Conservation (phyloP, 2,113 vertebrate genomes). For the Eudyptes chrysolophus region DNA sequence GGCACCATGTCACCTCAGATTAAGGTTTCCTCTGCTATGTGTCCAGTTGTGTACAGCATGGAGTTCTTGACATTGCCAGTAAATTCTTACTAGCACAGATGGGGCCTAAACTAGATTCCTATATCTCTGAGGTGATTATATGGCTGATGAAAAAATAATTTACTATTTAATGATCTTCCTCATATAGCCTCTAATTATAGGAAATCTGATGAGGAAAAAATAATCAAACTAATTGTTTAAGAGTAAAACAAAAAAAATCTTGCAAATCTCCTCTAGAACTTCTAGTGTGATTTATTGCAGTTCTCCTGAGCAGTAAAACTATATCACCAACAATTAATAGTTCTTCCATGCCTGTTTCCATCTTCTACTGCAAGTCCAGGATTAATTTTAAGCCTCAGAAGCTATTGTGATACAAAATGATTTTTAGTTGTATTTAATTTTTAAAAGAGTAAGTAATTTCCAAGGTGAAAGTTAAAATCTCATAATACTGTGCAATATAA, state of each 20-base stretch:
- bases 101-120: conserved; percentile 47
- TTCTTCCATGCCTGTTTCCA: not conserved
- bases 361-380: not conserved
- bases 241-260: not conserved
- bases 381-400: not conserved
- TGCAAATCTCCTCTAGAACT: not conserved
- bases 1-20: conserved; percentile 9
- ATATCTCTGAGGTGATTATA: conserved; percentile 69
- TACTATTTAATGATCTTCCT: conserved; percentile 62
- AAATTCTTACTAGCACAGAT: conserved; percentile 64
- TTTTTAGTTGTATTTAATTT: not conserved
- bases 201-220: conserved; percentile 5
- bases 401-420: not conserved
- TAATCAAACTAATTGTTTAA: not conserved
- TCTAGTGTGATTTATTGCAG: not conserved
- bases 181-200: conserved; percentile 24
- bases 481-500: not conserved
- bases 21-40: not conserved
- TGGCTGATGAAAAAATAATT: conserved; percentile 54
- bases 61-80: conserved; percentile 61
- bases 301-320: not conserved
- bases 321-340: not conserved
- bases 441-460: not conserved
- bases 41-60: conserved; percentile 31
- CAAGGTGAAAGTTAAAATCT: not conserved